Percentiles rank a stretch among this genome's conserved stretches.
Evolutionary conservation across 2,113 vertebrate species (phyloP).

Genomic region (Serilophus lunatus): DNA sequence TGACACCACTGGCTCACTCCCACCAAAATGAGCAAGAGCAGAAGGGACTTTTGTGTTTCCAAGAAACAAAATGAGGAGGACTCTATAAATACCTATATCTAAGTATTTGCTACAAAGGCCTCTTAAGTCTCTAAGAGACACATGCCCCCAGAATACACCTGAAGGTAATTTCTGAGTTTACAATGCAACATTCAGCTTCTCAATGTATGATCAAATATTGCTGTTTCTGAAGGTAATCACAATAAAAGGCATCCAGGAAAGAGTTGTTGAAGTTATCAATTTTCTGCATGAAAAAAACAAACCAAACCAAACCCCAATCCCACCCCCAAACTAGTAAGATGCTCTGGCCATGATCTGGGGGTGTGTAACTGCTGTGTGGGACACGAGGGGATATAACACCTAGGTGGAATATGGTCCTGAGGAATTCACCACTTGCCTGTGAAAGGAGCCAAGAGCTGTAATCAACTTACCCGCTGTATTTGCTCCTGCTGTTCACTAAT

Average conservation of each 20-base stretch:
- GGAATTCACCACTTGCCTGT: conserved; percentile 16
- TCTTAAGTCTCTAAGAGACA: not conserved
- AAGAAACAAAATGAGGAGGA: not conserved
- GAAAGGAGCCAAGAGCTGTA: conserved; percentile 41
- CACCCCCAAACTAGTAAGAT: not conserved
- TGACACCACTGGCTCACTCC: not conserved
- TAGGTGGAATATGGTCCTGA: not conserved
- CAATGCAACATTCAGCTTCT: not conserved
- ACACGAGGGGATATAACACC: not conserved
- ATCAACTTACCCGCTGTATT: conserved; percentile 1
- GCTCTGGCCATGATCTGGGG: not conserved
- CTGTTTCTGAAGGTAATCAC: not conserved
- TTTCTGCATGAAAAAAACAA: not conserved
- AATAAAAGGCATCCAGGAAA: not conserved
- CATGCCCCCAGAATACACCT: not conserved
- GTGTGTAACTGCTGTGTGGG: not conserved
- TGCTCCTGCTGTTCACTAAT: conserved; percentile 60
- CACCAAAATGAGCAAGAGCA: not conserved
- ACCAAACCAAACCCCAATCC: not conserved
- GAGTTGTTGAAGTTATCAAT: not conserved
- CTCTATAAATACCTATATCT: not conserved
- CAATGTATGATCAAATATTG: not conserved
- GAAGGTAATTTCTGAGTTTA: conserved; percentile 33
- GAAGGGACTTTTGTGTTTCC: not conserved
- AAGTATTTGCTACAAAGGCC: not conserved